A percentile compares a stretch with the other conserved stretches of the same genome.
Conservation (phyloP, 1,140 invertebrate genomes). For the Ips typographus region DNA sequence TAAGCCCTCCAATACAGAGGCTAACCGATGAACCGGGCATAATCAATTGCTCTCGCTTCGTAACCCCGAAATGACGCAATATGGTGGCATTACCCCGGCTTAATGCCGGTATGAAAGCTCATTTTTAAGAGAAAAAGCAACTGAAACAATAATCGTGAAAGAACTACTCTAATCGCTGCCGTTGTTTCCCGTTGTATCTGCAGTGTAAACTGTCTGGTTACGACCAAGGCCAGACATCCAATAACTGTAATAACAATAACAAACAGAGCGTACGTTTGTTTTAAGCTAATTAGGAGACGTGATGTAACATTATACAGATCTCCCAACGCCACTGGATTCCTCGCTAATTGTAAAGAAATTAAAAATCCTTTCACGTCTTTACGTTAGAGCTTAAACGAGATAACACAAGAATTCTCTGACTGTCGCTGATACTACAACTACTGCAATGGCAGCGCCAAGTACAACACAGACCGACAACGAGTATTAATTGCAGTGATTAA, state of each 20-base stretch:
- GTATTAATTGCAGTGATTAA: constrained; percentile 33
- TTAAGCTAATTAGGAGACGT: constrained; percentile 1
- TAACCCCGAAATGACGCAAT: constrained; percentile 23
- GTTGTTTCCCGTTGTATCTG: constrained; percentile 10
- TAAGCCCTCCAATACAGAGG: constrained; percentile 6
- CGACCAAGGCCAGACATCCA: constrained; percentile 21
- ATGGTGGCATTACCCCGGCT: constrained; percentile 15
- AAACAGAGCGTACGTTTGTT: constrained; percentile 5
- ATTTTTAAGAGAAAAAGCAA: background rate
- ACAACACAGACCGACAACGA: background rate
- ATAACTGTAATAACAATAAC: constrained; percentile 10
- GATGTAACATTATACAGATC: background rate
- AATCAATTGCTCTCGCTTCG: constrained; percentile 23
- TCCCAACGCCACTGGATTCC: background rate
- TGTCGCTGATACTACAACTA: background rate
- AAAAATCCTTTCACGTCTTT: constrained; percentile 40
- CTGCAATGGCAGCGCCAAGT: background rate
- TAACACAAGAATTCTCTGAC: constrained; percentile 24
- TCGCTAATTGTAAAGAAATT: constrained; percentile 16
- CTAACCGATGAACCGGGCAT: constrained; percentile 13
- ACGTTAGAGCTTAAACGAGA: constrained; percentile 20
- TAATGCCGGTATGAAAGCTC: background rate
- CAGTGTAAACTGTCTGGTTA: constrained; percentile 20
- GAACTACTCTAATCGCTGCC: constrained; percentile 12
- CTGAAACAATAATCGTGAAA: constrained; percentile 8